Evolutionary conservation across 2,797 vertebrate genomes (phyloP), one percentile per base, ranked within the genome.

Genomic region (Eulemur mongoz): DNA sequence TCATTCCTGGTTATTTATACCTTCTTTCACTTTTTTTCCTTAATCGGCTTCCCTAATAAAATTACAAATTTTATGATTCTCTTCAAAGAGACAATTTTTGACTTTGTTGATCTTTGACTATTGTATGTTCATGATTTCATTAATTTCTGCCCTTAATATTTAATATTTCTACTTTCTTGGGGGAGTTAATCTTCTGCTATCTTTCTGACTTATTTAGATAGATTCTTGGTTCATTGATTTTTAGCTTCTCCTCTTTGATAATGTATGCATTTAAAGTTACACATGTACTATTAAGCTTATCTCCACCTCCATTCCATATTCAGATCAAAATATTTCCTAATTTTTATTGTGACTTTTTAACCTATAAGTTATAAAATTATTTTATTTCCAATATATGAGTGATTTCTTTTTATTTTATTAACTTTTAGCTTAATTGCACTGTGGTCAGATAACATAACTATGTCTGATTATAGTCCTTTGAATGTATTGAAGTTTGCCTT

Each of bases 291-390:
- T 50, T 69, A 81, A 89, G 57, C 17, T 92, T 90, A 69, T 61
- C 20, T 89, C 54, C 59, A 73, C 17, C 8, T 92, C n/a, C 23
- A 59, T 35, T 89, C 48, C 35, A 67, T 30, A 50, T 89, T 79
- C 18, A 84, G n/a, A 30, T 75, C 23, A 89, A 48, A 40, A 45
- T 79, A 67, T 73, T 85, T 89, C 18, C 81, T 86, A 25, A 59
- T 80, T 72, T 89, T 80, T 92, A 52, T 89, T 73, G 57, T 94
- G 48, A 85, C 30, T 61, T 52, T 92, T 72, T 89, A 65, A 73
- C 13, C 14, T 80, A 5, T 85, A 30, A 43, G 20, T 81, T 85
- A 63, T 35, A 38, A 48, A n/a, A 57, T 83, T 93, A 61, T 45
- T 91, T 91, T 86, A 67, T 84, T 82, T 76, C 50, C 2, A 75